A percentile compares a stretch with the other conserved stretches of the same genome.
These are phyloP conservation scores for Loripinus fragilis DNA, from an alignment of 2,888 invertebrate genomes.

Conservation along the genomic window DNA sequence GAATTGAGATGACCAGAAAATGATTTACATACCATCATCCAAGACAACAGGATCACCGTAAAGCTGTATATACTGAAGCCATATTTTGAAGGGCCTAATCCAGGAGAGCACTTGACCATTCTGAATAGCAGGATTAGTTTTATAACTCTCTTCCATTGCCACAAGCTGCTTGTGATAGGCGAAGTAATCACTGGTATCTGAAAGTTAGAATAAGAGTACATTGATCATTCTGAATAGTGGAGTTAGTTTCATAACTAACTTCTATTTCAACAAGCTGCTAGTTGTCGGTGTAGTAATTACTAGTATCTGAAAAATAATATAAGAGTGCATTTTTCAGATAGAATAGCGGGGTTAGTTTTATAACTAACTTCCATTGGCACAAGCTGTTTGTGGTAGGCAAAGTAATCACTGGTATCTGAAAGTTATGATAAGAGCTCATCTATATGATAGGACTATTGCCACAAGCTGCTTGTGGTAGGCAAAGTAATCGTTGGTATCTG, in stretches of 20 bases:
- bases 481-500: constrained; percentile 37
- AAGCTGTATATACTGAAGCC: constrained; percentile 4
- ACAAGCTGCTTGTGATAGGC: constrained; percentile 19
- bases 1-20: too few relatives aligned
- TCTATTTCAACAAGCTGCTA: too few relatives aligned
- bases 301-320: too few relatives aligned
- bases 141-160: constrained; percentile 26
- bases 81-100: constrained; percentile 41
- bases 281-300: constrained; percentile 42
- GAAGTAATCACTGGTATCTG: too few relatives aligned
- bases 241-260: too few relatives aligned
- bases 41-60: not conserved
- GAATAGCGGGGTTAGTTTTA: constrained; percentile 22
- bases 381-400: not conserved
- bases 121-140: constrained; percentile 22
- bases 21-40: not conserved
- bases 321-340: too few relatives aligned
- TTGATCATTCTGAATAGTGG: too few relatives aligned
- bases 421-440: too few relatives aligned
- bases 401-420: too few relatives aligned
- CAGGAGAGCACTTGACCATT: constrained; percentile 49
- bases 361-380: constrained; percentile 30
- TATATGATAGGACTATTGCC: too few relatives aligned
- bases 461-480: too few relatives aligned
- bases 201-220: too few relatives aligned